Evolutionary conservation across 2,888 invertebrate species (phyloP), one percentile per base, ranked within the genome.

Genomic region (Allolobophora icterica): DNA sequence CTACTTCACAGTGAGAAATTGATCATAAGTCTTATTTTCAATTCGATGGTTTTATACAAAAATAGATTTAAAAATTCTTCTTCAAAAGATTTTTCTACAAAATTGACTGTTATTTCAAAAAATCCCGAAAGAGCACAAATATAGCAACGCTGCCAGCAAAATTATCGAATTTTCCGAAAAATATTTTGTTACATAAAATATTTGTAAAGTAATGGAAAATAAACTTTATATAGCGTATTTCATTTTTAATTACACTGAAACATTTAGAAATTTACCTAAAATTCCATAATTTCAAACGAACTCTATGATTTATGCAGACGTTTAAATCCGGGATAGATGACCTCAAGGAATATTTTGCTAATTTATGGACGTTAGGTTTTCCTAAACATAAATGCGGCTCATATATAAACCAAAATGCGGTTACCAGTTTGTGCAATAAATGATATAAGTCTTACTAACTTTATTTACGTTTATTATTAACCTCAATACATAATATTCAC

Each of bases 1-100:
- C n/a, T n/a, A 71, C 71, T 3, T 8, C 30, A 71, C 30, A 71
- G 71, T n/a, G 8, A 71, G n/a, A 45, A 45, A 17, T 24, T 52
- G 52, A 24, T 42, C 13, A 52, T 52, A 71, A 71, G 71, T 71
- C n/a, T 71, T n/a, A 30, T n/a, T n/a, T 71, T 71, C 21, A 71
- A 71, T 71, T 71, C 71, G 71, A 71, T 71, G 71, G 71, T n/a
- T 71, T 71, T 71, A 71, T 71, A 71, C n/a, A 71, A 71, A 71
- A 71, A 71, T n/a, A 71, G n/a, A 71, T 71, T n/a, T n/a, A 71
- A 30, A n/a, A 71, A 38, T 11, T 71, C n/a, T n/a, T 71, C 8
- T n/a, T 30, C 13, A 71, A 15, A 30, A 71, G n/a, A 71, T 71
- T 71, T 71, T 8, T 71, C 6, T 30, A 71, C 30, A 71, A n/a